Evolutionary conservation across 2,113 vertebrate genomes (phyloP).

Genomic region (Xenus cinereus): DNA sequence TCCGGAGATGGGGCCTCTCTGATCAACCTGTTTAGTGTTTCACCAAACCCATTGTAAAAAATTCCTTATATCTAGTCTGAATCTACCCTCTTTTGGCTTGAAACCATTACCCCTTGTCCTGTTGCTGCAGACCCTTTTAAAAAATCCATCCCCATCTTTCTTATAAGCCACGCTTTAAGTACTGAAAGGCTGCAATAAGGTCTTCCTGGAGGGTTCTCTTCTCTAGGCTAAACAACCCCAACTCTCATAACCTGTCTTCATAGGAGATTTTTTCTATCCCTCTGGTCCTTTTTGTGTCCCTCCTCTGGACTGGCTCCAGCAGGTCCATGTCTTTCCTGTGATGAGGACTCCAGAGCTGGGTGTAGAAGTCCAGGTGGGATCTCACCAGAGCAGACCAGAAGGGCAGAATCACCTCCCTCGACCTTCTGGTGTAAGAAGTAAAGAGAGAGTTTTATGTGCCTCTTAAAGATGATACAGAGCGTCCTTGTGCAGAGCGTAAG

Average conservation of each 20-base stretch:
- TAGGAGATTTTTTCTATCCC: background rate
- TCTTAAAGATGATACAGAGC: background rate
- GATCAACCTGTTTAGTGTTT: background rate
- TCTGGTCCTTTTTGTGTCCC: background rate
- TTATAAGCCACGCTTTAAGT: background rate
- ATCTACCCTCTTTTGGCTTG: background rate
- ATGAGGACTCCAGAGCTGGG: background rate
- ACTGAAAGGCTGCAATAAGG: background rate
- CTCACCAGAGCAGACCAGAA: background rate
- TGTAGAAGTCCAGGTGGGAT: background rate
- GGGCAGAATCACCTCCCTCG: background rate
- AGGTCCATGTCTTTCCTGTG: background rate
- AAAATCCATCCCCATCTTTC: background rate
- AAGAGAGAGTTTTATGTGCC: background rate
- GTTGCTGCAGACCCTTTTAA: rapidly evolving
- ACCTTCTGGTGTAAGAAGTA: background rate
- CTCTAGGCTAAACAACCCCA: background rate
- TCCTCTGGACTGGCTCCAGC: background rate
- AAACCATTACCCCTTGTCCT: background rate
- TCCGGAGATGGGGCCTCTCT: background rate
- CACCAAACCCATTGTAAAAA: background rate
- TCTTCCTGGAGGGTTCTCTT: background rate
- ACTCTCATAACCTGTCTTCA: background rate
- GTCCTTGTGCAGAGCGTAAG: background rate
- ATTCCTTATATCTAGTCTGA: background rate